Conservation (phyloP, 2,113 vertebrate species). For the Psephotus haematonotus region DNA sequence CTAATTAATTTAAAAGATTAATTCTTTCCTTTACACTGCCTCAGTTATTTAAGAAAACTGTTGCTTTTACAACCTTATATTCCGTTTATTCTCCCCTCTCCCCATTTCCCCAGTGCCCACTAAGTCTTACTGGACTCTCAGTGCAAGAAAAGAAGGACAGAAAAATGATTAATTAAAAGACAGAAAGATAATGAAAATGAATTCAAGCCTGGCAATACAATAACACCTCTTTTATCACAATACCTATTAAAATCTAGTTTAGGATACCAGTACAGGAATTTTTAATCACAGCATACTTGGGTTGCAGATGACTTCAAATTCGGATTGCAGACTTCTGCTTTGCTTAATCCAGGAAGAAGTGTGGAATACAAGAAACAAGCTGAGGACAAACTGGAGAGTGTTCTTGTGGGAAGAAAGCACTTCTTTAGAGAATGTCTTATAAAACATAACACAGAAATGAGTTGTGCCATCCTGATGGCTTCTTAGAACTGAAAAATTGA, state of each 20-base stretch:
- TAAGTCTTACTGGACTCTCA: neutral
- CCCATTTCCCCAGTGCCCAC: neutral
- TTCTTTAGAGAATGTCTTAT: neutral
- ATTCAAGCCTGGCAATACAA: conserved; percentile 29
- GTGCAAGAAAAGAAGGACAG: neutral
- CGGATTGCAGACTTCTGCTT: neutral
- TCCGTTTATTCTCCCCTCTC: neutral
- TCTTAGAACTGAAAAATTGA: neutral
- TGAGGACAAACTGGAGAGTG: neutral
- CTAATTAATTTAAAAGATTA: conserved; percentile 30
- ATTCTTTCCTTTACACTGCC: neutral
- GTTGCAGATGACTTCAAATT: neutral
- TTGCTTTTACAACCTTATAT: conserved; percentile 12
- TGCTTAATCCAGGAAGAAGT: neutral
- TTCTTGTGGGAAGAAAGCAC: neutral
- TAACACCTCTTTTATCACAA: conserved; percentile 9
- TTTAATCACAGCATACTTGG: conserved; percentile 13
- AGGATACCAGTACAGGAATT: neutral
- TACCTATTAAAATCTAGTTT: conserved; percentile 40
- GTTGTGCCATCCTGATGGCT: neutral
- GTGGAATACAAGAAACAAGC: neutral
- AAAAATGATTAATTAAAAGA: neutral
- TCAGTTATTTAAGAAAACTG: conserved; percentile 32
- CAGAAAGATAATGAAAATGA: conserved; percentile 32
- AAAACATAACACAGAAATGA: neutral